Conservation (phyloP, 2,888 invertebrate genomes). For the Hydrotaea diabolus region DNA sequence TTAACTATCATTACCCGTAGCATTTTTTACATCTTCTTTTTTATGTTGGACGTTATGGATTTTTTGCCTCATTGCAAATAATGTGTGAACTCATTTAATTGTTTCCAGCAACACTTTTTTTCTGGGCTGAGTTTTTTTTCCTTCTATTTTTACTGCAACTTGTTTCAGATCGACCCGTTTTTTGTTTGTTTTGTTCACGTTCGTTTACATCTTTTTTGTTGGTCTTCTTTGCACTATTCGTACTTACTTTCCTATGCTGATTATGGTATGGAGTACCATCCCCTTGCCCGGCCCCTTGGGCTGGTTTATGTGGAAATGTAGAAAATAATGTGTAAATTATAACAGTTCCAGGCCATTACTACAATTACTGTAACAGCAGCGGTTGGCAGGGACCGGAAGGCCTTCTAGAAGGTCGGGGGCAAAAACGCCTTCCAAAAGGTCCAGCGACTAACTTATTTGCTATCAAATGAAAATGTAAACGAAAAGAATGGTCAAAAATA, state of each 20-base stretch:
- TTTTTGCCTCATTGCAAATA: constrained; percentile 37
- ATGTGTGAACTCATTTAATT: constrained; percentile 58
- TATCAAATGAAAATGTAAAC: no score
- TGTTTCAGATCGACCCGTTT: constrained; percentile 46
- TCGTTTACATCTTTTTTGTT: constrained; percentile 24
- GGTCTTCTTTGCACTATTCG: constrained; percentile 9
- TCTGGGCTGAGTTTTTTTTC: background rate
- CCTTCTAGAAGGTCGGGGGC: no score
- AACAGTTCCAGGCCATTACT: constrained; percentile 40
- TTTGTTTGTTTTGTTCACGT: constrained; percentile 24
- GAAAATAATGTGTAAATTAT: constrained; percentile 49
- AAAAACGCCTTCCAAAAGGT: no score
- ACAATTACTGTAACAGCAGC: constrained; percentile 20
- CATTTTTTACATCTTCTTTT: background rate
- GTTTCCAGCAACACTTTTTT: constrained; percentile 14
- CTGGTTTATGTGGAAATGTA: background rate
- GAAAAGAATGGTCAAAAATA: no score
- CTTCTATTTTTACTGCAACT: constrained; percentile 25
- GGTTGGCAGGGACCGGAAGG: background rate
- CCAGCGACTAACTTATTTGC: no score
- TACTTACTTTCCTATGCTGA: constrained; percentile 27
- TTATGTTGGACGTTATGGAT: background rate
- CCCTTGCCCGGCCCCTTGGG: background rate
- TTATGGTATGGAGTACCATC: background rate
- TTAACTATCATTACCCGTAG: background rate